Percentiles rank a stretch among this genome's conserved stretches.
Conservation (phyloP, 2,113 vertebrate species). For the Sialia sialis region DNA sequence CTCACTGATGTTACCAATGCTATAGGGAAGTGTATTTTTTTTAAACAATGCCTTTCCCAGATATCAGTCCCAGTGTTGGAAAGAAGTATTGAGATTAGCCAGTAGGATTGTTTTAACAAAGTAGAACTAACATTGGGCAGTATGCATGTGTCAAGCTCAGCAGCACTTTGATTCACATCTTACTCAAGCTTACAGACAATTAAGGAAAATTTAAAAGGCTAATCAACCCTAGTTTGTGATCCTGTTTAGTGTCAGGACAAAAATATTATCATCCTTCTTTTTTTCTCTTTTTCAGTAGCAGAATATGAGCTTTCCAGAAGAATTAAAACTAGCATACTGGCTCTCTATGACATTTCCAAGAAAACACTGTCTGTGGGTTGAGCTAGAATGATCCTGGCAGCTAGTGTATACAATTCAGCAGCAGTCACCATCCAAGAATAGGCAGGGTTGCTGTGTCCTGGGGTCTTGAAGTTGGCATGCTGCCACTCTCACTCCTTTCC, state of each 20-base stretch:
- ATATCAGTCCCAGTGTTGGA: neutral
- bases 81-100: neutral
- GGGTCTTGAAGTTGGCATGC: neutral
- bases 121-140: neutral
- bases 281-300: neutral
- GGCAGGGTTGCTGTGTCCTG: neutral
- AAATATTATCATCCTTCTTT: neutral
- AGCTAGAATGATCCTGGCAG: slow-evolving; percentile 23
- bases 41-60: neutral
- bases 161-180: neutral
- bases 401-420: neutral
- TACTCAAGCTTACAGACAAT: neutral
- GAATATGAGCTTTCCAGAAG: neutral
- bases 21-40: neutral
- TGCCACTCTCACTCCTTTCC: neutral
- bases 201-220: slow-evolving; percentile 5
- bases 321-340: neutral
- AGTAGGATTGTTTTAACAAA: neutral
- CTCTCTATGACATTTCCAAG: neutral
- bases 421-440: neutral
- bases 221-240: neutral
- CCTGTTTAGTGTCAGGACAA: neutral
- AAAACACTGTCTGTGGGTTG: neutral
- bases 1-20: neutral
- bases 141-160: neutral